These are phyloP conservation scores for Nomada ferruginata DNA, from an alignment of 2,888 invertebrate genomes.

Conservation along the genomic window DNA sequence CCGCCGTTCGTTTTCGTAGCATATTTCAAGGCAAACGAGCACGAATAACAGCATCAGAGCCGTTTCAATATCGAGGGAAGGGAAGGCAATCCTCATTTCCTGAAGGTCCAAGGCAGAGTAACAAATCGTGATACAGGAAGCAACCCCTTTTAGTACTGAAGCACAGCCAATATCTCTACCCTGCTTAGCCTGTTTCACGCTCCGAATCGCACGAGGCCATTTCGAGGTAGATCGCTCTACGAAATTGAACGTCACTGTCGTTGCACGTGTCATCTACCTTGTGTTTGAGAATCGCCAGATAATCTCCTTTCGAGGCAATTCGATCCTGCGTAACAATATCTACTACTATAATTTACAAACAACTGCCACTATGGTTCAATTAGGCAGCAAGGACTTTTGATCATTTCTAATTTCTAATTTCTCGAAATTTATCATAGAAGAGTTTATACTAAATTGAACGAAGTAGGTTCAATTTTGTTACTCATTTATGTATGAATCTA, in stretches of 20 bases:
- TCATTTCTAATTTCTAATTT: too few relatives aligned
- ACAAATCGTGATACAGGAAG: slow-evolving; percentile 65
- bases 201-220: slow-evolving; percentile 63
- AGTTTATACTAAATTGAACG: too few relatives aligned
- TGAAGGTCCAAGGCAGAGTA: slow-evolving; percentile 50
- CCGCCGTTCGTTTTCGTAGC: slow-evolving; percentile 25
- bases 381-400: too few relatives aligned
- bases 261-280: slow-evolving; percentile 50
- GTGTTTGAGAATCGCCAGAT: slow-evolving; percentile 26
- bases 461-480: too few relatives aligned
- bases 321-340: neutral
- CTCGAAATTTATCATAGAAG: too few relatives aligned
- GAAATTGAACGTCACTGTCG: slow-evolving; percentile 63
- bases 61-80: slow-evolving; percentile 44
- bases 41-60: slow-evolving; percentile 26
- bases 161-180: slow-evolving; percentile 63
- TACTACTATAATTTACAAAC: neutral
- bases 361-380: too few relatives aligned
- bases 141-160: slow-evolving; percentile 61
- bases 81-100: slow-evolving; percentile 60
- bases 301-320: slow-evolving; percentile 8
- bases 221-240: slow-evolving; percentile 65
- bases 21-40: slow-evolving; percentile 20
- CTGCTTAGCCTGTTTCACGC: slow-evolving; percentile 68
- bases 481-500: too few relatives aligned